These are phyloP conservation scores for Cassiopea andromeda DNA, from an alignment of 30 jellyfish, hydroid and myxozoan genomes.

Conservation along the genomic window DNA sequence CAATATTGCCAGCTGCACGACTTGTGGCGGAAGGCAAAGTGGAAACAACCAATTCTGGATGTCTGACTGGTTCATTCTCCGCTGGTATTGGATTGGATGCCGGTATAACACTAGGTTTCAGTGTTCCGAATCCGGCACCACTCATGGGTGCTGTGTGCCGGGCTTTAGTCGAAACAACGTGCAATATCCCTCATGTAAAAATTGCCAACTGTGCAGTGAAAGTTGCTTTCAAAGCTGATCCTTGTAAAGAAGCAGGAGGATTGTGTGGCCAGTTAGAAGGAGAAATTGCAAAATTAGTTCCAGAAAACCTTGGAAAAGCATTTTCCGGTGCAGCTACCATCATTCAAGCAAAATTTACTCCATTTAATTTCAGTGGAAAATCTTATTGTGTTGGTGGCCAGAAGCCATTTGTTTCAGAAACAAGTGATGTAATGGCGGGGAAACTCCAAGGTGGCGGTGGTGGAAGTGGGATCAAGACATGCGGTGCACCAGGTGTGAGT, in stretches of 20 bases:
- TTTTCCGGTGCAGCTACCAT: constrained; percentile 5
- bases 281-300: constrained; percentile 7
- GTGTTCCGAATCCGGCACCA: constrained; percentile 15
- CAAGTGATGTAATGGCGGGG: background rate
- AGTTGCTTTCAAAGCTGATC: constrained; percentile 17
- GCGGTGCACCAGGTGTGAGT: background rate
- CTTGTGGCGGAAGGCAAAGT: constrained; percentile 37
- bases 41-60: background rate
- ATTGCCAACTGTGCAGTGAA: background rate
- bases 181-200: background rate
- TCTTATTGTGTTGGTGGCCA: background rate
- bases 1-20: constrained; percentile 19
- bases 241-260: constrained; percentile 34
- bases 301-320: constrained; percentile 20
- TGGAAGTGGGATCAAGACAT: background rate
- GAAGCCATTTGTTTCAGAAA: background rate
- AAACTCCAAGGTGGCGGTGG: background rate
- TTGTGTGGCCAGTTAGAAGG: constrained; percentile 20
- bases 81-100: constrained; percentile 62
- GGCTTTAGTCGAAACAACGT: background rate
- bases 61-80: constrained; percentile 21
- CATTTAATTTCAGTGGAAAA: background rate
- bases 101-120: constrained; percentile 16
- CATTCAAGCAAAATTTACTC: background rate
- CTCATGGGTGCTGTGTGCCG: constrained; percentile 33